These are phyloP conservation scores for Oxystoma pomonae DNA, from an alignment of 2,888 invertebrate species.

Conservation along the genomic window DNA sequence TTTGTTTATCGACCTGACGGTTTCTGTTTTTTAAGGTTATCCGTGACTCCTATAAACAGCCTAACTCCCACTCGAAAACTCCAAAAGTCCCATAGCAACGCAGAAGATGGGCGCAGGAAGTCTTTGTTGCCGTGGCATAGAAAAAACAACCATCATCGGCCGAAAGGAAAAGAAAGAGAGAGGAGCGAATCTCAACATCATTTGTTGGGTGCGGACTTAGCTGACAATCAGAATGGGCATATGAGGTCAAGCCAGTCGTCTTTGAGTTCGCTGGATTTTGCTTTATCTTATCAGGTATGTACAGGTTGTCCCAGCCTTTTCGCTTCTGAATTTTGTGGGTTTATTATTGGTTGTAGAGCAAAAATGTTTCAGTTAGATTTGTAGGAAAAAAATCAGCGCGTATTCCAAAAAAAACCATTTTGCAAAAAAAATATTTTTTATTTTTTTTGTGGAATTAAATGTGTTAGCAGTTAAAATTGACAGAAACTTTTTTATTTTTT, in stretches of 20 bases:
- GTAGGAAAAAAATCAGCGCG: no score
- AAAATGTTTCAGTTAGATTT: no score
- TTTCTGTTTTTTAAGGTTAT: neutral
- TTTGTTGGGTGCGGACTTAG: slow-evolving; percentile 15
- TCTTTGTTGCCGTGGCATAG: slow-evolving; percentile 87
- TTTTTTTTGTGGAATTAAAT: no score
- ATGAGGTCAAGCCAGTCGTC: slow-evolving; percentile 59
- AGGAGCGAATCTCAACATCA: slow-evolving; percentile 44
- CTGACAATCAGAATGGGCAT: slow-evolving; percentile 30
- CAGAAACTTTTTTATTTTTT: no score
- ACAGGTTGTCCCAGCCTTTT: no score
- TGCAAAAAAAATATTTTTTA: no score
- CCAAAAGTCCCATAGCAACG: slow-evolving; percentile 81
- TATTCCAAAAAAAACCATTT: no score
- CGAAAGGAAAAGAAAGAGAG: slow-evolving; percentile 61
- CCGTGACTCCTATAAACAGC: neutral
- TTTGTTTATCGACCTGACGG: no score
- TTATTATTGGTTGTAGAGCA: no score
- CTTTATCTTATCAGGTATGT: slow-evolving; percentile 43
- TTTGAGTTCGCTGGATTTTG: slow-evolving; percentile 57
- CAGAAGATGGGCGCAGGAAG: slow-evolving; percentile 83
- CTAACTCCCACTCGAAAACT: slow-evolving; percentile 49
- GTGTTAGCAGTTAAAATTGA: no score
- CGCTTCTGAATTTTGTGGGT: no score
- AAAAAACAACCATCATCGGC: slow-evolving; percentile 49